Evolutionary conservation across 2,113 vertebrate genomes (phyloP), one percentile per base, ranked within the genome.

Genomic region (Epinephelus moara): DNA sequence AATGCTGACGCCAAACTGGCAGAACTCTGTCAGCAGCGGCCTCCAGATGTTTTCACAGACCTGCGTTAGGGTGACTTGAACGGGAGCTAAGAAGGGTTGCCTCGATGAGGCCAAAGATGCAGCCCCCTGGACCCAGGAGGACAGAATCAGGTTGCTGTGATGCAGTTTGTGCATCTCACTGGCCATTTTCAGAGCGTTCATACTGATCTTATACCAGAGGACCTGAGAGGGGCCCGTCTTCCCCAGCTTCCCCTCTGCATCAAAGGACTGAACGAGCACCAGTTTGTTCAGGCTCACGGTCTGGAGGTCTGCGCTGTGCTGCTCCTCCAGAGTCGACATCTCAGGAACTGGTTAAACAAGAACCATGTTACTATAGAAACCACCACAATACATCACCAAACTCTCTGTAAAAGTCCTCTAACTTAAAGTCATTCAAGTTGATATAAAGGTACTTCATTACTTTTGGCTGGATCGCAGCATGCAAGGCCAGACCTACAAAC

Each of bases 131-230:
- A 80, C 88, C 95, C 95, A 96, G 14, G 49, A 86, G 60, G 75
- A 78, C 37, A 95, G 88, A 47, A 96, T 37, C 56, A 96, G 80
- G 84, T 56, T 92, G 85, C 95, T 96, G n/a, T 76, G 27, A 14
- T 15, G 85, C 18, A 94, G 73, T 15, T 52, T 63, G 68, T 92
- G 82, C 94, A 96, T 96, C 79, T 93, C 70, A 2, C 0, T 5
- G 60, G 93, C 85, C 92, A 94, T 94, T 55, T 78, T 69, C 2
- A 91, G 63, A 42, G 88, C 72, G 6, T 77, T 53, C 37, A 56
- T 30, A 23, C 88, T 69, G 75, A 27, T 12, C 3, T 56, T 78
- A 0, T 91, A 95, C 93, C 91, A 94, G 33, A 93, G 78, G 57
- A 94, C 63, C 3, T 40, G 53, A 0, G 82, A 59, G 19, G 88